A percentile compares a stretch with the other conserved stretches of the same genome.
Evolutionary conservation across 2,113 vertebrate genomes (phyloP).

Genomic region (Stictonetta naevosa): DNA sequence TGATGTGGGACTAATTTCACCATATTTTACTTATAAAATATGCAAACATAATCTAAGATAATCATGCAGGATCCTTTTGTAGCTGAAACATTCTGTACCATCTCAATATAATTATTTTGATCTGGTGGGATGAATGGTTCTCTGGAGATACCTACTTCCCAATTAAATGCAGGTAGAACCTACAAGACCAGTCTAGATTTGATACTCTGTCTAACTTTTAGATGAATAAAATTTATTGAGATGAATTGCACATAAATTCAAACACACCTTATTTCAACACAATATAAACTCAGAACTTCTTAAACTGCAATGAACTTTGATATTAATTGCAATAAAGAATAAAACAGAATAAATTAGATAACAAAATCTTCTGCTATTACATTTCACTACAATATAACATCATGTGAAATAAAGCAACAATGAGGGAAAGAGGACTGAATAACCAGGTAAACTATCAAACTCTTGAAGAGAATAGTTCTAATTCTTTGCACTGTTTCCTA

Average conservation of each 20-base stretch:
- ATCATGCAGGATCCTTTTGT: neutral
- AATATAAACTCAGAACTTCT: neutral
- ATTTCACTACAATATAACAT: neutral
- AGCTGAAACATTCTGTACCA: neutral
- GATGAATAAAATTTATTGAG: neutral
- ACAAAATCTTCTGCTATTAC: neutral
- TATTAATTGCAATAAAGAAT: neutral
- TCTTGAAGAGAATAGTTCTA: neutral
- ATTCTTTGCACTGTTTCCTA: neutral
- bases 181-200: neutral
- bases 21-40: neutral
- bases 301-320: neutral
- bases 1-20: neutral
- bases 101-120: neutral
- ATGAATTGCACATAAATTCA: neutral
- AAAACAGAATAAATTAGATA: neutral
- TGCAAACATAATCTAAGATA: neutral
- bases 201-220: neutral
- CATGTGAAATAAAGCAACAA: neutral
- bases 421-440: neutral
- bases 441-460: neutral
- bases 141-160: fast-evolving
- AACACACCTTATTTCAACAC: neutral
- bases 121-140: neutral
- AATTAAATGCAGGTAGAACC: neutral